Evolutionary conservation across 2,888 invertebrate species (phyloP), one percentile per base, ranked within the genome.

Genomic region (Ormyrus thymus): DNA sequence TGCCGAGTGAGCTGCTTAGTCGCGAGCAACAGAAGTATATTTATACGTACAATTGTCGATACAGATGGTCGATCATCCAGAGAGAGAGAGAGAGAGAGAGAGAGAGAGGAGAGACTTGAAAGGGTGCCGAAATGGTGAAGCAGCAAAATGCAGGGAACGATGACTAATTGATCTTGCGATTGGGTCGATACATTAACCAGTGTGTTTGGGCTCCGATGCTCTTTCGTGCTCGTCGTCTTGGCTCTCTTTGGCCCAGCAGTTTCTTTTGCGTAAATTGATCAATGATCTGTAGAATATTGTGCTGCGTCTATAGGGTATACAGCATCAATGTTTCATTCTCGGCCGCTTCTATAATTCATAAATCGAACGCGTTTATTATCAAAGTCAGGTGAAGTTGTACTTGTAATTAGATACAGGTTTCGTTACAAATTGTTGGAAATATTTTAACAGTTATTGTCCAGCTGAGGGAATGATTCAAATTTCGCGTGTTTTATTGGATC

Each of bases 151-250:
- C 48, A 61, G 15, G n/a, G n/a, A 45, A 56, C 55, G 71, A 73
- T 78, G 78, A 78, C 68, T 73, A 73, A 78, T 78, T 68, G 73
- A 78, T 78, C 78, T 53, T 46, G 46, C 45, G 10, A 29, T 10
- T 6, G 51, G n/a, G 15, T 55, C 65, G 46, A 55, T 61, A 48
- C 51, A 70, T 61, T 43, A 46, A 46, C 48, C 15, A 43, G 59
- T 75, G 46, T 68, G 46, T 53, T 58, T 58, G 50, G 58, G 6
- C 58, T 53, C 64, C 50, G 56, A n/a, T 65, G 51, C 11, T 10
- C 29, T 48, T 48, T 11, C 10, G 29, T 11, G 15, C 29, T 29
- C 50, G 7, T 7, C n/a, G 66, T 43, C 7, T 15, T 4, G 46
- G 53, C 13, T 50, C 53, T 29, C 6, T 8, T 46, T 6, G 3